Evolutionary conservation across 2,888 invertebrate species (phyloP), one percentile per base, ranked within the genome.

Genomic region (Lasioglossum leucozonium): DNA sequence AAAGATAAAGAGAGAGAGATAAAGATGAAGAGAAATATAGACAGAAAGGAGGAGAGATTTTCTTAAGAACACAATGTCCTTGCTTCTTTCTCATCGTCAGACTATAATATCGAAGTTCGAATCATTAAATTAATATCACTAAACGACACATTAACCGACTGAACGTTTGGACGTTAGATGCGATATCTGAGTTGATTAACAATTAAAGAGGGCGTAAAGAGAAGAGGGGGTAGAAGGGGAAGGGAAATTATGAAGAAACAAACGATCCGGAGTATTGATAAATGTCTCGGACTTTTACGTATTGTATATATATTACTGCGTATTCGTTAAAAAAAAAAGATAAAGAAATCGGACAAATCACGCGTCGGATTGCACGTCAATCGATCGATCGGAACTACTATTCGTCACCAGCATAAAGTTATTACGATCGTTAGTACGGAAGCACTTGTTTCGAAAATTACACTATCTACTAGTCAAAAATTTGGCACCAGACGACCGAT

Each of bases 401-500:
- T 74, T 55, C 80, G 69, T 44, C 69, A 65, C 51, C 65, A 67
- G 69, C 69, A 71, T 73, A 73, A 79, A 76, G 65, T 83, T 67
- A 71, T 40, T 72, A 75, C 75, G 77, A 83, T 87, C 87, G 77
- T 87, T 87, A 87, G 84, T 87, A 84, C 87, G 87, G 86, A 87
- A 87, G 84, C 84, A 81, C 79, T 77, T 77, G 86, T 86, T 87
- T 86, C 82, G 80, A 76, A 65, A 86, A 86, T 87, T 85, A 83
- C 84, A 74, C 86, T 87, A 87, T 77, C 83, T 87, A 86, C 86
- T 87, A 86, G 78, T 86, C 74, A 81, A 84, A n/a, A 87, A 87
- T 87, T 87, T 87, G 87, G 87, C 87, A 87, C 84, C 87, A 86
- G 77, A 80, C 87, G 83, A 86, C 80, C 87, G 87, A 84, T 77